Evolutionary conservation across 2,113 vertebrate species (phyloP).

Genomic region (Phrynosoma blainvillii): DNA sequence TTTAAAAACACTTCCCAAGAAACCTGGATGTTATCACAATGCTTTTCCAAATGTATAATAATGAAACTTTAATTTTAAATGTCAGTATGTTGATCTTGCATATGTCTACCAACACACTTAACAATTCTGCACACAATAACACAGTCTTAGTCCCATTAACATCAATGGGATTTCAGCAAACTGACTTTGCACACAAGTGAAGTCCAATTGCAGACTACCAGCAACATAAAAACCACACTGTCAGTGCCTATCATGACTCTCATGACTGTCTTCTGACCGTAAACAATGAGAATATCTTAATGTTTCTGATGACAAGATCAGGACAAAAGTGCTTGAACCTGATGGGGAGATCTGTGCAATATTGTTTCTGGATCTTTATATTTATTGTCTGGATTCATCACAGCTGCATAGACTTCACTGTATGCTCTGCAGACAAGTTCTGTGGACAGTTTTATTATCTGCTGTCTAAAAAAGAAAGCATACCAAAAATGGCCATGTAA

Average conservation of each 20-base stretch:
- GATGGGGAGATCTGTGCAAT: slow-evolving; percentile 89
- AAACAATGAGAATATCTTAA: background rate
- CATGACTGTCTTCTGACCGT: slow-evolving; percentile 4
- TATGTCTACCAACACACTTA: background rate
- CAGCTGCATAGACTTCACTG: slow-evolving; percentile 86
- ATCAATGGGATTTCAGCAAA: background rate
- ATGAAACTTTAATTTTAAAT: slow-evolving; percentile 59
- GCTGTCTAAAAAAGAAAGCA: slow-evolving; percentile 81
- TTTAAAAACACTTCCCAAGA: slow-evolving; percentile 49
- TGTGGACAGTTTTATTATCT: slow-evolving; percentile 93
- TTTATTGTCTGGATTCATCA: slow-evolving; percentile 82
- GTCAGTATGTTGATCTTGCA: slow-evolving; percentile 18
- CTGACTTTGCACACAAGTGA: background rate
- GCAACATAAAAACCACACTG: slow-evolving; percentile 47
- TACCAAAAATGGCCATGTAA: slow-evolving; percentile 19
- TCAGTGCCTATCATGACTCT: slow-evolving; percentile 41
- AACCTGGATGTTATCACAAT: slow-evolving; percentile 37
- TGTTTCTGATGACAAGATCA: slow-evolving; percentile 58
- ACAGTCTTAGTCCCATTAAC: background rate
- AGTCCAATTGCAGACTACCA: slow-evolving; percentile 36
- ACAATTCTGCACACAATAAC: background rate
- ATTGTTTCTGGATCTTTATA: slow-evolving; percentile 90
- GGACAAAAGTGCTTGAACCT: slow-evolving; percentile 90
- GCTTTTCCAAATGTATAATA: slow-evolving; percentile 43
- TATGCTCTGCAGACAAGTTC: slow-evolving; percentile 94